Base-by-base conservation (phyloP, 2,888 invertebrate genomes). In the Slavum lentiscoides region DNA sequence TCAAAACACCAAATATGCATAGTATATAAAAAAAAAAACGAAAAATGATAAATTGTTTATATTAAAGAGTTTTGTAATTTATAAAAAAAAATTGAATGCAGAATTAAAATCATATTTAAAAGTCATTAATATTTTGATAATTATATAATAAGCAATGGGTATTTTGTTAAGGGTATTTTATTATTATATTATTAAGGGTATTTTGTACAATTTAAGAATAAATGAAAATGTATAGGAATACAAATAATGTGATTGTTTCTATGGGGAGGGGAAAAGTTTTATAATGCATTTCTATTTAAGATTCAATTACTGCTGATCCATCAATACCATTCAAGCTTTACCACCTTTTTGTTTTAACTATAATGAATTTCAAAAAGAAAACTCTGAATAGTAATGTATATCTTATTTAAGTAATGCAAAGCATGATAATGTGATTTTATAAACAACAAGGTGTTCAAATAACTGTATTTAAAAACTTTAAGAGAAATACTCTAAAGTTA, bases 241-340 rank as follows among this genome's bases (percentile, higher is more conserved):
- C 1, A 43, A 43, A 43, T 9, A 43, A 43, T 43, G 43, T 7
- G 43, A 43, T 43, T 43, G 4, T 58, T 66, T 66, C 39, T 53
- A 58, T 66, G 17, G 21, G 39, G 17, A 58, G 19, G 30, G 43
- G 49, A 74, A 43, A 74, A 43, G 17, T 66, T 58, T 11, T 66
- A 58, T 66, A 55, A 74, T 66, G 55, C 17, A 49, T 66, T 43
- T 55, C 7, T 39, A 66, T 66, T 55, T 66, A 43, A 7, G 53
- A 37, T 62, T 74, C 37, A 55, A 66, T 66, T 74, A 23, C 17
- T 49, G 49, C 11, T 49, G 15, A 49, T 64, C 21, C 55, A 9
- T 6, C 21, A 55, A 66, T 55, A 39, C 6, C 9, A 66, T 13
- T 23, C 39, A 21, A 17, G 37, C 23, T 66, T 66, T 66, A 74